A percentile compares a stretch with the other conserved stretches of the same genome.
Evolutionary conservation across 2,797 vertebrate genomes (phyloP).

Genomic region (Oophaga sylvatica): DNA sequence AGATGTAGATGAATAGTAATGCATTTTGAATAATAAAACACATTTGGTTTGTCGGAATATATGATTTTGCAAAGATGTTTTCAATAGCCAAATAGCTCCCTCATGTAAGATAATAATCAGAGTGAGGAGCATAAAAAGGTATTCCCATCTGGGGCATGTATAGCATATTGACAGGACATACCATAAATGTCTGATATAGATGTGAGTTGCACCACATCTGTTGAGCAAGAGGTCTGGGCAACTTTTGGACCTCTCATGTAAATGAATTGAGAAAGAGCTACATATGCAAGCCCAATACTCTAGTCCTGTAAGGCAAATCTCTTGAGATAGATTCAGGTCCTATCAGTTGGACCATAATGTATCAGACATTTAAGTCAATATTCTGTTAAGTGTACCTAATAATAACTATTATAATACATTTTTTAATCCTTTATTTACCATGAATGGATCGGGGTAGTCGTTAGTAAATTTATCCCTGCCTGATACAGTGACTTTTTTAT

Average conservation of each 20-base stretch:
- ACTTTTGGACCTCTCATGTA: no score
- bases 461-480: background rate
- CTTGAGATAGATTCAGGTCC: no score
- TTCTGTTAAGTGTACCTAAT: background rate
- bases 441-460: background rate
- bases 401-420: background rate
- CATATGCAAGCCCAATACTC: no score
- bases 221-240: no score
- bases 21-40: constrained; percentile 3
- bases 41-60: background rate
- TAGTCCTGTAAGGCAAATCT: no score
- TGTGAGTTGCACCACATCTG: no score
- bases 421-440: background rate
- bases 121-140: background rate
- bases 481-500: background rate
- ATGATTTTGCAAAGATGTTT: constrained; percentile 1
- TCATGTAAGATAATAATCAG: background rate
- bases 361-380: no score
- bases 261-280: no score
- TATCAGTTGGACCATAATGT: no score
- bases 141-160: no score
- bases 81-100: background rate
- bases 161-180: no score
- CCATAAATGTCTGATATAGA: no score
- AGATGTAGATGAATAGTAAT: constrained; percentile 20